Conservation (phyloP, 2,888 invertebrate genomes). For the Troglohyphantes excavatus region DNA sequence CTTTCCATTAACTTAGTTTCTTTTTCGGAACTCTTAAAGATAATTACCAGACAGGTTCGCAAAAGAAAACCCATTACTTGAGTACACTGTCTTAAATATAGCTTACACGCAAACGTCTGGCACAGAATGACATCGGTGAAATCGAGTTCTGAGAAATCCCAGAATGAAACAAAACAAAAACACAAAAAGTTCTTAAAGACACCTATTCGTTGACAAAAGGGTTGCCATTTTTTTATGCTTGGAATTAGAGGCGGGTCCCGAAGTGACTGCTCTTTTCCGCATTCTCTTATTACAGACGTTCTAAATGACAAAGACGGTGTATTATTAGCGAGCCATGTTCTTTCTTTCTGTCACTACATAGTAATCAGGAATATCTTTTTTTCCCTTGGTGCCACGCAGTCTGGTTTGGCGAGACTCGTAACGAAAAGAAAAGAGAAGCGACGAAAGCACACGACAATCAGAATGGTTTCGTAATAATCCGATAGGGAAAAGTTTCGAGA, state of each 20-base stretch:
- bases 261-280: conserved; percentile 24
- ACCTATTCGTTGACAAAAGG: conserved; percentile 20
- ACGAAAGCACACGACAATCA: not conserved
- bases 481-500: conserved; percentile 10
- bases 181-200: not conserved
- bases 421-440: not conserved
- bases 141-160: conserved; percentile 37
- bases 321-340: conserved; percentile 42
- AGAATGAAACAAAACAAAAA: not conserved
- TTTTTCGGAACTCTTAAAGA: not conserved
- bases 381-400: conserved; percentile 46
- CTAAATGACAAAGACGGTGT: not conserved
- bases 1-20: too few relatives aligned
- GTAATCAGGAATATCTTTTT: conserved; percentile 30
- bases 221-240: not conserved
- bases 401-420: conserved; percentile 33
- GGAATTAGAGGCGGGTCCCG: not conserved
- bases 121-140: conserved; percentile 26
- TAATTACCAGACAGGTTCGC: not conserved
- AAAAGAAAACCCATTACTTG: not conserved
- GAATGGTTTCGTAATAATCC: conserved; percentile 32
- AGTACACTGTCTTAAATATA: conserved; percentile 39
- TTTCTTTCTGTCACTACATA: not conserved
- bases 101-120: conserved; percentile 27
- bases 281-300: conserved; percentile 8